Evolutionary conservation across 2,888 invertebrate species (phyloP), one percentile per base, ranked within the genome.

Genomic region (Sarcophaga caerulescens): DNA sequence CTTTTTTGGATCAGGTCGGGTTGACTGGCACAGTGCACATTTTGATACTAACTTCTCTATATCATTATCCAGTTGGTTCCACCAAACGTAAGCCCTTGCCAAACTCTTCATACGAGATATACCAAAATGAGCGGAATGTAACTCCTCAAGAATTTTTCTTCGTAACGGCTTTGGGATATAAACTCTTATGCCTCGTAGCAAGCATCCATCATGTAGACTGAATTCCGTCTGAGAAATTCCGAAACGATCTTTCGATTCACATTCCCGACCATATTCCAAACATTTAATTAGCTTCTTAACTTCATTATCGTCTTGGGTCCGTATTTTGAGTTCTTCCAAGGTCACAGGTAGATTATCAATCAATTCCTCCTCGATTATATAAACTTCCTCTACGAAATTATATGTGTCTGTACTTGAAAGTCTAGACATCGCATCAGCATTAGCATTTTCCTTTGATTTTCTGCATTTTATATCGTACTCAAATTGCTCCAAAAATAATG

Each of bases 11-110:
- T 87, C 74, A 5, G 82, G 66, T 23, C 75, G 68, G 1, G 52
- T 74, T 14, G 57, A n/a, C 68, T 81, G 89, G 81, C 75, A 89
- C 62, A 21, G 82, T 84, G 17, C 87, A 88, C 81, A 82, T 23
- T 79, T 85, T 1, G 63, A 12, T 6, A 88, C 83, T n/a, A 85
- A 11, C 0, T 80, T 52, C 19, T 86, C 85, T 12, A 88, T 88
- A 8, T 87, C 85, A 5, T 78, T 44, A 66, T 87, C 87, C 59
- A 86, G 23, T 21, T 59, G 25, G 14, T 35, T 66, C 84, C 89
- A 90, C 87, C 89, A 89, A 60, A 89, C 86, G n/a, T 88, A 88
- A 65, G 88, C 88, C 79, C 88, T 69, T 3, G 88, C 89, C 68
- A 88, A 77, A 14, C 66, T 62, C 59, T 89, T 89, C 87, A 88